Conservation (phyloP, 2,113 vertebrate species). For the Ranitomeya imitator region DNA sequence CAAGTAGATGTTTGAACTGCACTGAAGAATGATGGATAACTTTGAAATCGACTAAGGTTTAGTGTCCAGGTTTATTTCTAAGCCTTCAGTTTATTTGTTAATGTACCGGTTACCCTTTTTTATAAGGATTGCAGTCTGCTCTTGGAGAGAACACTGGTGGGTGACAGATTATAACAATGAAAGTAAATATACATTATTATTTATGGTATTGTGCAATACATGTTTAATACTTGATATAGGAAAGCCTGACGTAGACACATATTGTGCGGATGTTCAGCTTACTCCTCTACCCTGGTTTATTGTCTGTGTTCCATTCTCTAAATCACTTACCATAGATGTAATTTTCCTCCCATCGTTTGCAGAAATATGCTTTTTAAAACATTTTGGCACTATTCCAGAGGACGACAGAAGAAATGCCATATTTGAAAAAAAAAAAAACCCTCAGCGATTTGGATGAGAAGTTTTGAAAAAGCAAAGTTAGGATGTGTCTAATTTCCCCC, state of each 20-base stretch:
- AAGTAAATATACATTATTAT: constrained; percentile 20
- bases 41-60: background rate
- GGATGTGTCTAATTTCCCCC: background rate
- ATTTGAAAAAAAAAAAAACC: constrained; percentile 31
- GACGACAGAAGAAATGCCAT: background rate
- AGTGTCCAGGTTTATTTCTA: background rate
- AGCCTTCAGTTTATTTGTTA: background rate
- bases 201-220: background rate
- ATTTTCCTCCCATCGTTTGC: constrained; percentile 37
- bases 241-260: background rate
- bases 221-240: background rate
- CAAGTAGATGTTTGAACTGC: background rate
- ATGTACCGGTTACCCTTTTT: constrained; percentile 15
- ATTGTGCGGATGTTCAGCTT: background rate
- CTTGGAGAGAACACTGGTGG: background rate
- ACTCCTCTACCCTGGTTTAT: constrained; percentile 19
- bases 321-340: constrained; percentile 17
- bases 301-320: constrained; percentile 1
- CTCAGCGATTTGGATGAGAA: constrained; percentile 43
- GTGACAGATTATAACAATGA: constrained; percentile 11
- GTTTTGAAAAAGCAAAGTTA: constrained; percentile 42
- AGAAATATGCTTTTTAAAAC: constrained; percentile 37
- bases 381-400: constrained; percentile 26
- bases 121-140: background rate
- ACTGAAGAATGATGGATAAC: background rate